phyloP scores from a whole-genome alignment of 35 echinoderm and acorn worm genomes.

The Apostichopus parvimensis region DNA sequence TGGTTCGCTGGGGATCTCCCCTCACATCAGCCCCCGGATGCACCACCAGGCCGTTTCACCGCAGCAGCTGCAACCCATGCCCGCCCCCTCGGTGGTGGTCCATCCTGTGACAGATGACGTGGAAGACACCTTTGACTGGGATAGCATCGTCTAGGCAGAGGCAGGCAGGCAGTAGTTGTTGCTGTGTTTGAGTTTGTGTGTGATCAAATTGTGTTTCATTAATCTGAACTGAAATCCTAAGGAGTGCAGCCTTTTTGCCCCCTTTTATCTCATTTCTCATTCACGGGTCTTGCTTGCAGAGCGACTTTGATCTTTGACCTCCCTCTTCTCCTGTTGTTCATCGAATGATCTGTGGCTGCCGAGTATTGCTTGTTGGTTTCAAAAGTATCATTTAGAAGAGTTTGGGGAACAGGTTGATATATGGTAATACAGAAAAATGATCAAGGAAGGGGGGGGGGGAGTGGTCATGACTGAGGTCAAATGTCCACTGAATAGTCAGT shows the following conservation, averaged over 20 bases:
- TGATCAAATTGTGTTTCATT: conserved; percentile 1
- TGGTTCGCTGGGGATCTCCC: conserved; percentile 62
- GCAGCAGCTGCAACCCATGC: conserved; percentile 57
- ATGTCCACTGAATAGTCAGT: background rate
- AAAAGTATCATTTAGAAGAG: too few species aligned
- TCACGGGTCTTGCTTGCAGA: too few species aligned
- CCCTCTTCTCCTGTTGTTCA: too few species aligned
- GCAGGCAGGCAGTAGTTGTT: background rate
- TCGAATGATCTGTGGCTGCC: too few species aligned
- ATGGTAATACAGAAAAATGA: too few species aligned
- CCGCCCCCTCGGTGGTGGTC: conserved; percentile 45
- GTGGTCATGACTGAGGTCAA: too few species aligned
- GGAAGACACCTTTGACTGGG: conserved; percentile 85
- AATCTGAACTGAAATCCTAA: conserved; percentile 17
- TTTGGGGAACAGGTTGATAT: too few species aligned
- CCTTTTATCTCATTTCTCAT: too few species aligned
- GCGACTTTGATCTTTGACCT: too few species aligned
- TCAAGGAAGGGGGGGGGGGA: too few species aligned
- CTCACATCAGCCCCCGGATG: conserved; percentile 75
- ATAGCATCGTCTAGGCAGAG: conserved; percentile 69
- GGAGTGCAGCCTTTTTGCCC: too few species aligned
- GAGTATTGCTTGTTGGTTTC: too few species aligned
- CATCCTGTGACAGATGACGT: conserved; percentile 58
- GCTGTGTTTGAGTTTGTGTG: conserved; percentile 38
- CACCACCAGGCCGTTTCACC: conserved; percentile 48